Percentiles rank a stretch among this genome's conserved stretches.
phyloP scores from a whole-genome alignment of 1,140 invertebrate species.

The Microplitis mediator region DNA sequence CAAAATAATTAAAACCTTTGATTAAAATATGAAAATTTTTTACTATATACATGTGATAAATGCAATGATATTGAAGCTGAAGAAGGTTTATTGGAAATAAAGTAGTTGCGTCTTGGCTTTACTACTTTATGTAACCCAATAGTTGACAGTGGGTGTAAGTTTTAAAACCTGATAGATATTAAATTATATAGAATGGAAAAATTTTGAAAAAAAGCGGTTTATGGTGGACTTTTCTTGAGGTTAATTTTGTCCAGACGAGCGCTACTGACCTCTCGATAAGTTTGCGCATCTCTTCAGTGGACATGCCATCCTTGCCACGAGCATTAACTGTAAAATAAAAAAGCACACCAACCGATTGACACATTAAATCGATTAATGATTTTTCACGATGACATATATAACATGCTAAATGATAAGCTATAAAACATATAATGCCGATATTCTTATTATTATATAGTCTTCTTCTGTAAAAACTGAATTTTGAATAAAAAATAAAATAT shows the following conservation, averaged over 20 bases:
- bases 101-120: too few relatives aligned
- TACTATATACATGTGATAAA: too few relatives aligned
- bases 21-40: too few relatives aligned
- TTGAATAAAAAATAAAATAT: background rate
- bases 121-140: too few relatives aligned
- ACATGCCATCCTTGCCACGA: constrained; percentile 84
- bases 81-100: background rate
- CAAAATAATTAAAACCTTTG: too few relatives aligned
- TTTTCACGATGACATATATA: constrained; percentile 56
- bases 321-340: constrained; percentile 73
- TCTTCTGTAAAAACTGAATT: background rate
- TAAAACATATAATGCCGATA: constrained; percentile 23
- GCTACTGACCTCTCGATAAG: constrained; percentile 90
- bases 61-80: too few relatives aligned
- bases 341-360: constrained; percentile 63
- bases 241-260: constrained; percentile 37
- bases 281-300: constrained; percentile 93
- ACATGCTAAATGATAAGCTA: constrained; percentile 39
- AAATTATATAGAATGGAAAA: background rate
- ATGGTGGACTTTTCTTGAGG: constrained; percentile 1
- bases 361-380: constrained; percentile 45
- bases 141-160: too few relatives aligned
- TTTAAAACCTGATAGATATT: background rate
- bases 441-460: background rate
- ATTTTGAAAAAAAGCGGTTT: background rate